Conservation (phyloP, 2,113 vertebrate genomes). For the cattle (Bos taurus) region ARS-UCD2.0 NC_037344.1:25741001-25741500, state of each 20-base stretch:
- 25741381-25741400: background rate
- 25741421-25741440: background rate
- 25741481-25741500: background rate
- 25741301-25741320: background rate
- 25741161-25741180: background rate
- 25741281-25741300: background rate
- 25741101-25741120: background rate
- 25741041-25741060: background rate
- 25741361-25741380: background rate
- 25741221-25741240: background rate
- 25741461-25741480: background rate
- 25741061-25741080: background rate
- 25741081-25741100: background rate
- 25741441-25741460: background rate
- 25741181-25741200: background rate
- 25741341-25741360: background rate
- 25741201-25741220: background rate
- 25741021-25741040: background rate
- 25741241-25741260: background rate
- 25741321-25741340: background rate
- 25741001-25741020: background rate
- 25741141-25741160: background rate
- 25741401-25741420: background rate
- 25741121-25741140: background rate
- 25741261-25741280: background rate